Evolutionary conservation across 2,797 vertebrate species (phyloP), one percentile per base, ranked within the genome.

Genomic region (Lemur catta): DNA sequence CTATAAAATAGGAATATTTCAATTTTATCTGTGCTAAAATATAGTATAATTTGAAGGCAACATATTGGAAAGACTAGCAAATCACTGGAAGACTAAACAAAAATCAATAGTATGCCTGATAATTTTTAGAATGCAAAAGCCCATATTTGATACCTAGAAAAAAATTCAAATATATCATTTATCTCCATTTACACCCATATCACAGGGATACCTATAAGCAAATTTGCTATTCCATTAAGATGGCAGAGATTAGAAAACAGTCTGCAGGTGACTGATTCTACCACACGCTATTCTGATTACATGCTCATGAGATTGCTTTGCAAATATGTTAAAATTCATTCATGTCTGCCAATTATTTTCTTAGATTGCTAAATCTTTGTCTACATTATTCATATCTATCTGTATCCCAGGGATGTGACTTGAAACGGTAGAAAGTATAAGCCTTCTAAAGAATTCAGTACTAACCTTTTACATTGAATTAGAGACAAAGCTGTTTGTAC

Each of bases 291-390:
- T 92, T 96, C 30, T 67, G 65, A 85, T 85, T 91, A 94, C 41
- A 85, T 85, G 75, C 50, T 92, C 61, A 12, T 35, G 57, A 96
- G 93, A 96, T 67, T 96, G 87, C 93, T 92, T 81, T 78, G 87
- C 71, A 96, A 96, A 96, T 96, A 95, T 0, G 1, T 92, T 97
- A 92, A 93, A 93, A 97, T 92, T 92, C 95, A 88, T 84, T 95
- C 92, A 48, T 75, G 79, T 72, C 84, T 96, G 61, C 61, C 96
- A 96, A 88, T 97, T 97, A 96, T 92, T 96, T 94, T 88, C 84
- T 90, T 52, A 80, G 52, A 94, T 33, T 91, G 67, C 87, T 92
- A 96, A 94, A 96, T 93, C 93, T 95, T 96, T 92, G 92, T 94
- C 87, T 84, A 67, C 59, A 96, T 94, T 96, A 96, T 96, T 96